These are phyloP conservation scores for Biston stratarius DNA, from an alignment of 2,888 invertebrate species.

Conservation along the genomic window DNA sequence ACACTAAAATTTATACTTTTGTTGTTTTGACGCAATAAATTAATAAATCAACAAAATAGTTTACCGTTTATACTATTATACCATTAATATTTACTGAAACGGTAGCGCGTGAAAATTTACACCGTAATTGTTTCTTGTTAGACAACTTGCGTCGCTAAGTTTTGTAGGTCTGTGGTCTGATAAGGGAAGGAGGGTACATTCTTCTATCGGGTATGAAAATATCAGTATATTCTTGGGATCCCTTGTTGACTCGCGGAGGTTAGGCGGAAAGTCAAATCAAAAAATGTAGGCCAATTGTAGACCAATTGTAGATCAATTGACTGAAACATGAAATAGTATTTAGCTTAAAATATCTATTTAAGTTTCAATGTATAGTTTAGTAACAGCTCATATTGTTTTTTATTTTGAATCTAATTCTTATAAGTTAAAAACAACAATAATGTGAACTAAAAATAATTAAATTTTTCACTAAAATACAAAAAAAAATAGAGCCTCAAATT, in stretches of 20 bases:
- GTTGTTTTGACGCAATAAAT: no score
- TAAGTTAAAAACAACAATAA: no score
- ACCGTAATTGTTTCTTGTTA: no score
- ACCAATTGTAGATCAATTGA: slow-evolving; percentile 5
- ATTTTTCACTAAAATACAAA: no score
- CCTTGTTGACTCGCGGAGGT: slow-evolving; percentile 24
- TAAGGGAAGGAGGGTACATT: slow-evolving; percentile 1
- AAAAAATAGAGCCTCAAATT: no score
- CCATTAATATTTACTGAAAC: not conserved
- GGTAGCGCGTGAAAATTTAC: not conserved
- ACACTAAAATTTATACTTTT: no score
- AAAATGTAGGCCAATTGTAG: slow-evolving; percentile 8
- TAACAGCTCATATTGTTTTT: no score
- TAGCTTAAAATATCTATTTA: not conserved
- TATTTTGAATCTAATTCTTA: no score
- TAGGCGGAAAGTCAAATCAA: slow-evolving; percentile 4
- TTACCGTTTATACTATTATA: not conserved
- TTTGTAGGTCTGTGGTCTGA: slow-evolving; percentile 2
- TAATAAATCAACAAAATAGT: no score
- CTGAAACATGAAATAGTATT: not conserved
- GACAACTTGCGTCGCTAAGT: not conserved
- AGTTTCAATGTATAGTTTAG: not conserved
- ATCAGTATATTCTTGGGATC: slow-evolving; percentile 44
- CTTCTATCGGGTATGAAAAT: slow-evolving; percentile 31
- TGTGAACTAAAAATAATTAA: no score